These are phyloP conservation scores for Neofelis nebulosa DNA, from an alignment of 2,113 vertebrate species.

Conservation along the genomic window DNA sequence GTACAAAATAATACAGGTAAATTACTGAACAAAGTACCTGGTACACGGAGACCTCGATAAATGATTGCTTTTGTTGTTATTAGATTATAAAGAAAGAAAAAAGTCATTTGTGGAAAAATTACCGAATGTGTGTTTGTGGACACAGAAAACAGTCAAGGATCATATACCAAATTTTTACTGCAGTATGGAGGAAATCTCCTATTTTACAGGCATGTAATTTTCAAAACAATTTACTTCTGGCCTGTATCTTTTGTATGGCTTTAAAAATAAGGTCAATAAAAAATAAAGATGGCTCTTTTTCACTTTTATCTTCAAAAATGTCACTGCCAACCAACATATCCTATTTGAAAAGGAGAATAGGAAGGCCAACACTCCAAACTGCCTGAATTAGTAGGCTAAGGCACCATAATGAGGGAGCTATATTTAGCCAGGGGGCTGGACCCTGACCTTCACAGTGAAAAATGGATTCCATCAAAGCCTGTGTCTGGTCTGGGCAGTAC, in stretches of 20 bases:
- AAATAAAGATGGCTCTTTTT: not conserved
- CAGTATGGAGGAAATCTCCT: not conserved
- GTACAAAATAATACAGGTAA: not conserved
- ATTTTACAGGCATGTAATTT: not conserved
- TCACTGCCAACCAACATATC: not conserved
- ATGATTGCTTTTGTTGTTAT: not conserved
- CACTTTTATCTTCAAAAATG: not conserved
- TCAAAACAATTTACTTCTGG: not conserved
- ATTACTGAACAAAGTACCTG: not conserved
- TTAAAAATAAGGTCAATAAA: not conserved
- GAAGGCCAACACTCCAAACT: not conserved
- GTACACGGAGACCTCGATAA: not conserved
- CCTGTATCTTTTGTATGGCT: not conserved
- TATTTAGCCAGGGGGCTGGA: not conserved
- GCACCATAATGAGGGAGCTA: not conserved
- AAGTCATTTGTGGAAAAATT: not conserved
- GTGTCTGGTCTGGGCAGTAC: not conserved
- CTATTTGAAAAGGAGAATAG: not conserved
- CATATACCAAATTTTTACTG: not conserved
- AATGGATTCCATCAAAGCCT: not conserved
- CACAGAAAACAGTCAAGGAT: not conserved
- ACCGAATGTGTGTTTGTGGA: not conserved
- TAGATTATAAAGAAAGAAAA: conserved; percentile 2
- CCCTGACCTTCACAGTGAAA: not conserved
- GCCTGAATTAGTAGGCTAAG: not conserved